Evolutionary conservation across 2,888 invertebrate species (phyloP).

Genomic region (Scaptomyza cyrtandrae): DNA sequence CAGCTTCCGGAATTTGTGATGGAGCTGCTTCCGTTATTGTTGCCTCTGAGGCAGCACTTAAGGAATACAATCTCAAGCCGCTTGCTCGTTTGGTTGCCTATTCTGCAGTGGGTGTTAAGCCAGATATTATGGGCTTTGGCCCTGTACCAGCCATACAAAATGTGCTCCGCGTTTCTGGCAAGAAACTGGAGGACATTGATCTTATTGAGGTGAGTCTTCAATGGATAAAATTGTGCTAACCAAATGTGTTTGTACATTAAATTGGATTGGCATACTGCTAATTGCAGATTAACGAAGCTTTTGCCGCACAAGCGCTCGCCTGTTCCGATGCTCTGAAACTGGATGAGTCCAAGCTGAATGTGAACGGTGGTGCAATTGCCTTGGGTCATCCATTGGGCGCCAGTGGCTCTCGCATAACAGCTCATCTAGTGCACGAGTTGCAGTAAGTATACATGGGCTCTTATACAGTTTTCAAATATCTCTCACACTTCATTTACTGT

Average conservation of each 20-base stretch:
- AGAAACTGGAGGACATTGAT: conserved; percentile 94
- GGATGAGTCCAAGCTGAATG: conserved; percentile 94
- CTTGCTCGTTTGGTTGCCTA: conserved; percentile 96
- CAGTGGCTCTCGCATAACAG: conserved; percentile 95
- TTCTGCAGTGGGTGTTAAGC: conserved; percentile 97
- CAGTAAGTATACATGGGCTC: conserved; percentile 86
- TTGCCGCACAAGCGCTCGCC: conserved; percentile 96
- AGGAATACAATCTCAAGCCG: conserved; percentile 92
- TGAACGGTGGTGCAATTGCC: conserved; percentile 98
- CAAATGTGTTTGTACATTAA: conserved; percentile 89
- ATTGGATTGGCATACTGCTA: not conserved
- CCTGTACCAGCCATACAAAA: conserved; percentile 97
- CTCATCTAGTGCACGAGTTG: conserved; percentile 95
- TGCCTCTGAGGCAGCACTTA: conserved; percentile 95
- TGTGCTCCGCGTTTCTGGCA: conserved; percentile 91
- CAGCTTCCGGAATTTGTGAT: conserved; percentile 97
- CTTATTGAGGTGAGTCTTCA: conserved; percentile 91
- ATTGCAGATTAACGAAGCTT: conserved; percentile 97
- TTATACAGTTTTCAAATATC: not conserved
- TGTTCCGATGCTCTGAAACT: conserved; percentile 95
- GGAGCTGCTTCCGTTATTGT: conserved; percentile 97
- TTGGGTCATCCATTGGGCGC: conserved; percentile 99
- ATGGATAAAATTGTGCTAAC: not conserved
- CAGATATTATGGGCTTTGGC: conserved; percentile 98
- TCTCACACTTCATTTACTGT: not conserved